phyloP scores from a whole-genome alignment of 2,888 invertebrate species.

The Eurytoma adleriae region DNA sequence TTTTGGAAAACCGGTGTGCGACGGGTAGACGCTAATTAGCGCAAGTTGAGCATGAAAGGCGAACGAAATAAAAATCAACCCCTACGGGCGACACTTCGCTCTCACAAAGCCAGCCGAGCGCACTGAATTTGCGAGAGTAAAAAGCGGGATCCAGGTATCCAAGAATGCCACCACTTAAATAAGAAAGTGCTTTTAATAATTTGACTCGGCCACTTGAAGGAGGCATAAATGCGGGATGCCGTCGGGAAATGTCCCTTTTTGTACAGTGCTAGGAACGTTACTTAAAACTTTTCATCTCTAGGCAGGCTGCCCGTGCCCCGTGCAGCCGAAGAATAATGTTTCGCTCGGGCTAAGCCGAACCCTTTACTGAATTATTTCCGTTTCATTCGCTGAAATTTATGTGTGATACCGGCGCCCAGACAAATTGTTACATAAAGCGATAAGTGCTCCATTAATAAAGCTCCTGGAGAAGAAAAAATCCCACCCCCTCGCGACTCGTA shows the following conservation, averaged over 20 bases:
- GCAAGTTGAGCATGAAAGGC: too few relatives aligned
- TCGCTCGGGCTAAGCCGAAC: constrained; percentile 31
- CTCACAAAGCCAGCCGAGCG: neutral
- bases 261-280: constrained; percentile 19
- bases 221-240: constrained; percentile 24
- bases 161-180: constrained; percentile 30
- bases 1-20: too few relatives aligned
- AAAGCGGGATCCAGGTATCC: neutral
- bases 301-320: constrained; percentile 34
- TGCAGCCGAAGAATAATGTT: constrained; percentile 39
- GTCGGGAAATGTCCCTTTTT: constrained; percentile 8
- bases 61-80: too few relatives aligned
- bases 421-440: constrained; percentile 46
- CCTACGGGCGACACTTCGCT: neutral
- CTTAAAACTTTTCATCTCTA: constrained; percentile 53
- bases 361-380: constrained; percentile 53
- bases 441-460: constrained; percentile 54
- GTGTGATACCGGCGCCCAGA: constrained; percentile 26
- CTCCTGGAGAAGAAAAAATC: neutral
- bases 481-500: neutral
- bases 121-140: neutral
- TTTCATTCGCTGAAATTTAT: constrained; percentile 51
- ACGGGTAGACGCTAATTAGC: too few relatives aligned
- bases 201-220: constrained; percentile 33
- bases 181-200: constrained; percentile 57